Evolutionary conservation across 2,113 vertebrate genomes (phyloP).

Genomic region (Coptodon rendalli): DNA sequence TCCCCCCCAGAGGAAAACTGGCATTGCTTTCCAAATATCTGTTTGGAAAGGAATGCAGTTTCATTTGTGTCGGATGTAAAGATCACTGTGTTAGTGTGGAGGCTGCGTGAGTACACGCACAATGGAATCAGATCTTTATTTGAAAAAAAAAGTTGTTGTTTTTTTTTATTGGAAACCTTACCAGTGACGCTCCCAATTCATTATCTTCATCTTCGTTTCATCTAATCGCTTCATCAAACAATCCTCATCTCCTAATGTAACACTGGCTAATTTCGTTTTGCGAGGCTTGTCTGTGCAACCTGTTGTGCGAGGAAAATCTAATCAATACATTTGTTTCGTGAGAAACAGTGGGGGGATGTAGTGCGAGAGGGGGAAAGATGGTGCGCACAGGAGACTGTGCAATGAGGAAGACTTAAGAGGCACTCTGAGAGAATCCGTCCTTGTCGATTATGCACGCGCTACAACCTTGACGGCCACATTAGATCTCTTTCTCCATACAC

Average conservation of each 20-base stretch:
- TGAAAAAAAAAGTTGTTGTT: neutral
- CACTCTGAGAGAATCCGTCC: conserved; percentile 45
- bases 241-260: neutral
- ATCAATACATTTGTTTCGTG: neutral
- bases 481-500: conserved; percentile 71
- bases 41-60: neutral
- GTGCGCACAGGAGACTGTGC: neutral
- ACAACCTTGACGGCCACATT: conserved; percentile 67
- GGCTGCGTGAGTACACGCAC: neutral
- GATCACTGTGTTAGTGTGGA: neutral
- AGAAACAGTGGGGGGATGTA: neutral
- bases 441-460: conserved; percentile 52
- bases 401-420: conserved; percentile 28
- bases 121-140: neutral
- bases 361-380: neutral
- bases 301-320: conserved; percentile 17
- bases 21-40: neutral
- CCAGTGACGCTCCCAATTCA: neutral
- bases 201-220: neutral
- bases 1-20: neutral
- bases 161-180: neutral
- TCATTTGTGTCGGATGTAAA: neutral
- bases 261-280: neutral
- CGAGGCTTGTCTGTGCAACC: neutral
- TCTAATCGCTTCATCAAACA: conserved; percentile 17